These are phyloP conservation scores for Dendropsophus ebraccatus DNA, from an alignment of 2,113 vertebrate genomes.

Conservation along the genomic window DNA sequence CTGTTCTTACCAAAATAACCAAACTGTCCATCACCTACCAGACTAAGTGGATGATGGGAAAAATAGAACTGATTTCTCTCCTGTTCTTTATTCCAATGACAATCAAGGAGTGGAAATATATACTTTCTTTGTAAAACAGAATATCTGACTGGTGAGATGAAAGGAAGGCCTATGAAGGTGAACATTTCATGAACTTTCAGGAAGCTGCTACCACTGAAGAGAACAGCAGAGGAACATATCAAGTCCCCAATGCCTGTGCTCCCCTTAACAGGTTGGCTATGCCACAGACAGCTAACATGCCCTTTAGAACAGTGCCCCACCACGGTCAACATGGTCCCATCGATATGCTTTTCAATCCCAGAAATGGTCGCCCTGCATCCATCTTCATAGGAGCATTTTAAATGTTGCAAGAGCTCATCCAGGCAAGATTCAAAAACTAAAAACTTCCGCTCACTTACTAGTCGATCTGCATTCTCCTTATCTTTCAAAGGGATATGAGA, in stretches of 20 bases:
- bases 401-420: not conserved
- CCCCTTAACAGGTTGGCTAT: not conserved
- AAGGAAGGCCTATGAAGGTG: not conserved
- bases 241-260: not conserved
- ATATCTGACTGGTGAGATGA: not conserved
- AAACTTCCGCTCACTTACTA: not conserved
- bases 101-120: not conserved
- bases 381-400: not conserved
- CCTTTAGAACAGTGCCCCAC: not conserved
- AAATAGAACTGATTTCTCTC: not conserved
- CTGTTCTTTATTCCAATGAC: not conserved
- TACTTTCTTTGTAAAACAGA: not conserved
- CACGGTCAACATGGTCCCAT: not conserved
- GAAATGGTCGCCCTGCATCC: no score
- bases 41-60: not conserved
- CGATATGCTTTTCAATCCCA: not conserved
- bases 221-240: not conserved
- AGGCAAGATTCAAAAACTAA: slow-evolving; percentile 3
- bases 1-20: no score
- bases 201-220: not conserved
- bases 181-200: not conserved
- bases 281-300: not conserved
- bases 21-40: not conserved
- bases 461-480: not conserved
- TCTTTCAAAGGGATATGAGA: not conserved